These are phyloP conservation scores for Antrozous pallidus DNA, from an alignment of 2,797 vertebrate species.

Conservation along the genomic window DNA sequence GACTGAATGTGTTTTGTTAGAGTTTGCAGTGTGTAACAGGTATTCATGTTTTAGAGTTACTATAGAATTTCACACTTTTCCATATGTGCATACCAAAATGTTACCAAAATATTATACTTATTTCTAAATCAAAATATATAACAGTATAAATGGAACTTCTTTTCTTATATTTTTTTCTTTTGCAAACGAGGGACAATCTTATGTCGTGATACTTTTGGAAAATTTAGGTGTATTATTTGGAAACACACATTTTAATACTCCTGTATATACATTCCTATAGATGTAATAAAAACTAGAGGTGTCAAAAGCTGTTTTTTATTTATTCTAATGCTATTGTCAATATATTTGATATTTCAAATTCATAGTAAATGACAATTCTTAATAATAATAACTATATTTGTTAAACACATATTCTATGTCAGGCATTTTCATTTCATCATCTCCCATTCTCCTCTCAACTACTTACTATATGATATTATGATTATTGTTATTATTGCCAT, in stretches of 20 bases:
- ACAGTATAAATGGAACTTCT: not conserved
- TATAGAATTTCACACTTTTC: not conserved
- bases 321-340: not conserved
- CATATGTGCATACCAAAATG: not conserved
- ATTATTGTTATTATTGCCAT: not conserved
- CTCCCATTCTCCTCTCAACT: not conserved
- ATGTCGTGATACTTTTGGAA: not conserved
- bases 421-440: not conserved
- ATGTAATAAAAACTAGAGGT: not conserved
- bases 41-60: not conserved
- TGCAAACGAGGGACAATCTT: not conserved
- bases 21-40: not conserved
- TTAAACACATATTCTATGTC: not conserved
- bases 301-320: not conserved
- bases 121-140: not conserved
- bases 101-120: not conserved
- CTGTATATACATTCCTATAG: not conserved
- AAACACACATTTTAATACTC: not conserved
- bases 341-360: not conserved
- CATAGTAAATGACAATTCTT: not conserved
- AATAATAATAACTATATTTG: not conserved
- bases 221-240: not conserved
- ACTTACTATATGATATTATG: not conserved
- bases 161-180: not conserved
- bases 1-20: not conserved